Evolutionary conservation across 1,140 invertebrate genomes (phyloP).

Genomic region (Gryllus bimaculatus): DNA sequence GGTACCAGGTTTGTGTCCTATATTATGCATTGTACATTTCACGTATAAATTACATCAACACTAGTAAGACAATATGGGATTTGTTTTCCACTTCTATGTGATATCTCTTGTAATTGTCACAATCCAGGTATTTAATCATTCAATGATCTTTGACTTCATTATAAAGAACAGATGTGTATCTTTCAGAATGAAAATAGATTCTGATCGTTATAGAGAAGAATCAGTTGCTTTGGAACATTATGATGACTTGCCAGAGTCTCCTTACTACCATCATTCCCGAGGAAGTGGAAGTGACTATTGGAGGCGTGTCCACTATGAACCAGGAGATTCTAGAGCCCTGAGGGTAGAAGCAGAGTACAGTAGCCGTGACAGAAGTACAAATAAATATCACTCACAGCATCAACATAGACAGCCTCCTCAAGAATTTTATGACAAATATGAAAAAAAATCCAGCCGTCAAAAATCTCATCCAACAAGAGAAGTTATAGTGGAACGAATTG

Average conservation of each 20-base stretch:
- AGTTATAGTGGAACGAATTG: conserved; percentile 65
- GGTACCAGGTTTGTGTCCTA: too few species aligned
- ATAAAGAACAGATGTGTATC: too few species aligned
- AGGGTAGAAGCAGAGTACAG: conserved; percentile 23
- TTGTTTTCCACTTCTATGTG: too few species aligned
- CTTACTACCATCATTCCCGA: conserved; percentile 15
- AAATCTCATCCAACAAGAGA: conserved; percentile 49
- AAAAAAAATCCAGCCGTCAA: conserved; percentile 18
- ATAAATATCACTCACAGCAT: conserved; percentile 15
- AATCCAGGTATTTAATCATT: too few species aligned
- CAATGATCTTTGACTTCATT: too few species aligned
- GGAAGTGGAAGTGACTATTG: conserved; percentile 18
- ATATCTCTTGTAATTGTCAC: too few species aligned
- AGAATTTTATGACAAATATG: conserved; percentile 22
- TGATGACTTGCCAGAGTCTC: conserved; percentile 15
- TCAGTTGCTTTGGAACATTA: conserved; percentile 9
- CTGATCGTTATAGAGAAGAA: too few species aligned
- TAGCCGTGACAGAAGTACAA: neutral
- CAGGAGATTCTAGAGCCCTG: conserved; percentile 21
- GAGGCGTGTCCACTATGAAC: conserved; percentile 22
- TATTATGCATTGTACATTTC: too few species aligned
- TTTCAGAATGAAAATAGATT: too few species aligned
- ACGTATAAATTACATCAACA: too few species aligned
- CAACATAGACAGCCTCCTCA: conserved; percentile 10
- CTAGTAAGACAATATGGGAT: too few species aligned